phyloP scores from a whole-genome alignment of 2,113 vertebrate genomes.

The Phocoena phocoena region DNA sequence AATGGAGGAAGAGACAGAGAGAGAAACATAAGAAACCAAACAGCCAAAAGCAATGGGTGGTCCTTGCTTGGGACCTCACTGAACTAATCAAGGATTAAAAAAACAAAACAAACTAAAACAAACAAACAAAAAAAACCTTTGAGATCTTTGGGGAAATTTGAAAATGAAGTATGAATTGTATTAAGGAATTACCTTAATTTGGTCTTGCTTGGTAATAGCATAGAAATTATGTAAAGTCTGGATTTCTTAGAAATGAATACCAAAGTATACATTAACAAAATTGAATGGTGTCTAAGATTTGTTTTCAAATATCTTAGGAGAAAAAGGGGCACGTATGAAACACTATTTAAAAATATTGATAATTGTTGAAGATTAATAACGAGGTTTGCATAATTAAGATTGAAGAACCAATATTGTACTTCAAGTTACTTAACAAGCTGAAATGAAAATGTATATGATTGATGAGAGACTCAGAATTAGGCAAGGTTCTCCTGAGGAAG shows the following conservation, averaged over 20 bases:
- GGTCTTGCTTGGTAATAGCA: neutral
- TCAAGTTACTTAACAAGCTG: neutral
- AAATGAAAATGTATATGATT: neutral
- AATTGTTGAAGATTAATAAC: neutral
- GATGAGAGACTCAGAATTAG: neutral
- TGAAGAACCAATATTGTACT: neutral
- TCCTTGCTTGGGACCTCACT: neutral
- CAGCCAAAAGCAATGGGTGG: neutral
- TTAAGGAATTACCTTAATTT: neutral
- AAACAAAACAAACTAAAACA: neutral
- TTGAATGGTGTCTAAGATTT: neutral
- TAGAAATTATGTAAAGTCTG: neutral
- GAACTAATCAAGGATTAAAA: neutral
- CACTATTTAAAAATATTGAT: neutral
- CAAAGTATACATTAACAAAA: neutral
- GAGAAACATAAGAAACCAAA: neutral
- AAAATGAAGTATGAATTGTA: neutral
- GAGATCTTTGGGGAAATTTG: neutral
- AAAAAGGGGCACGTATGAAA: neutral
- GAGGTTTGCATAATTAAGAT: neutral
- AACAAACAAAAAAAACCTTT: neutral
- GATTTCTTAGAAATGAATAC: neutral
- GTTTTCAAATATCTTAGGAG: neutral
- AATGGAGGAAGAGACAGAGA: neutral
- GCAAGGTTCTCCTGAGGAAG: neutral